Evolutionary conservation across 2,888 invertebrate genomes (phyloP), one percentile per base, ranked within the genome.

Genomic region (Galerucella calmariensis): DNA sequence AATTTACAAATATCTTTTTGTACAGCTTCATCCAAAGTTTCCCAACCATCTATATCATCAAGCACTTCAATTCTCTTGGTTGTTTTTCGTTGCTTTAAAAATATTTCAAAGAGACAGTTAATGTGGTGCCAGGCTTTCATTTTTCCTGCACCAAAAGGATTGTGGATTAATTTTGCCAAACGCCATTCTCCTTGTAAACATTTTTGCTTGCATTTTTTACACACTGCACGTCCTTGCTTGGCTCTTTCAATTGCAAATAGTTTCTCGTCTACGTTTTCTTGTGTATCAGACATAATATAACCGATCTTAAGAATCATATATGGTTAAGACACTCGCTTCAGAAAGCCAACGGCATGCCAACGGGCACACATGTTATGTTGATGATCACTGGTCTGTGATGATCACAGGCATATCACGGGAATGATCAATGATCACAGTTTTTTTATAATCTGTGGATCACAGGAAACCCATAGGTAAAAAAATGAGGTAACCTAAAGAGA

Each of bases 101-200:
- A 35, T 35, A 35, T 35, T 35, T 35, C 93, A 89, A 96, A 94
- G 6, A 97, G 87, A 82, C 97, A 97, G 74, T 91, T 88, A 0
- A 94, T 88, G 83, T 97, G 97, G 85, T 93, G 91, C 94, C 95
- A 97, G 79, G 91, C 91, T 86, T 96, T 97, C 95, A 97, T 95
- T 81, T 92, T 82, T 51, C 91, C 91, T 11, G 90, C 89, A 14
- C 90, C 91, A 83, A 95, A 96, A 0, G 95, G 95, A 87, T 95
- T 97, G 1, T 93, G 88, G 5, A 92, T 90, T 20, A 95, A 79
- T 86, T 96, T 96, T 0, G 94, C 96, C 63, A 97, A 88, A 73
- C 97, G 89, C 62, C 96, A 83, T 75, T 91, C 90, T 27, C 93
- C 94, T 83, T 92, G 91, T 1, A 91, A 91, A 82, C 95, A 93